Base-by-base conservation (phyloP, 2,113 vertebrate species). In the Leiothrix lutea region DNA sequence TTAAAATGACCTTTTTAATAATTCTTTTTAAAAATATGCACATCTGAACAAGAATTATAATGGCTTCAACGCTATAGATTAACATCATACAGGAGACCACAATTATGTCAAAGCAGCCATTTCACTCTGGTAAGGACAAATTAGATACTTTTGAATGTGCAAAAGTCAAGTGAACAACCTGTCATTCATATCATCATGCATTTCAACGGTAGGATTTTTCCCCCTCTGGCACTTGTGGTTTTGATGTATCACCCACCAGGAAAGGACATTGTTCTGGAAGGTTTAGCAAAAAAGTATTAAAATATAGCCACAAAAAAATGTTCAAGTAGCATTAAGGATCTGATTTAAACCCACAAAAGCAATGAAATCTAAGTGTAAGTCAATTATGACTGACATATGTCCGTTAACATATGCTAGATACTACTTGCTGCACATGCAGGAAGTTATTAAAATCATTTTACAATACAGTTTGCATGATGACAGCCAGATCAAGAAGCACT, bases 151-250 rank as follows among this genome's bases (percentile, higher is more conserved):
- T 95, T 96, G 84, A 96, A 96, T 81, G 92, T 92, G 93, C 73
- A 90, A 97, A 90, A 97, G 70, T 80, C 61, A 70, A 97, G 71
- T 71, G 86, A 90, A 88, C 92, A 90, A 92, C 85, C 96, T 97
- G 94, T 94, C 96, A 88, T 92, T 94, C 90, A 60, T 81, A 67
- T 92, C 91, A 92, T 86, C 29, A 31, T 22, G 35, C 44, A 82
- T 94, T 95, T 96, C 96, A 96, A 36, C 86, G 90, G 93, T 91
- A 98, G 81, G 50, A 65, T 96, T 96, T 97, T 97, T 95, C 77
- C 54, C 44, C 93, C 92, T 95, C 97, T 91, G 94, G 89, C 88
- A 88, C 79, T 95, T 85, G 88, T 56, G 80, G 88, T 94, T 97
- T 98, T 35, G 0, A 92, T 90, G 91, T 88, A 95, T 96, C 92